Base-by-base conservation (phyloP, 2,113 vertebrate species). In the Potamarius usumacintae region DNA sequence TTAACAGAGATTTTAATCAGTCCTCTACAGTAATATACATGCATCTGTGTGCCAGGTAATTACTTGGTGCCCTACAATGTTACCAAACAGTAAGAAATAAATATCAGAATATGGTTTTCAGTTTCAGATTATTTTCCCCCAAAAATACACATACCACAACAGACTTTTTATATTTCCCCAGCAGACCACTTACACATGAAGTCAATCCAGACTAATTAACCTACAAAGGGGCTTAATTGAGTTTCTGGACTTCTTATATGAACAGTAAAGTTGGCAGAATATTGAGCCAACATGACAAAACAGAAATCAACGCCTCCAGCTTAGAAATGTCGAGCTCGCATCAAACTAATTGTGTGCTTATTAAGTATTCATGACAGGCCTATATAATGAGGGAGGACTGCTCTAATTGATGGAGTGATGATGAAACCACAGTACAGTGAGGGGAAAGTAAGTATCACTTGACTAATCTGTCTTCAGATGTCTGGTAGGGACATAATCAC, bases 201-300 rank as follows among this genome's bases (percentile, higher is more conserved):
- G 27, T 85, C 52, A 87, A 34, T 60, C 88, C 87, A 80, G 27
- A 72, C 69, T 18, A 90, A 89, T 92, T 88, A 86, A 85, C 84
- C 85, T 34, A 85, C 52, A 84, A 79, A 60, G 10, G 22, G 74
- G 12, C 25, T 80, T 34, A 80, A 80, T 83, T 72, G 17, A 82
- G 85, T 74, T 82, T 71, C 80, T 48, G 15, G 22, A 60, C 60
- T 62, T 60, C 52, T 20, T 52, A 71, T 83, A 79, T 62, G 7
- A 82, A 91, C 88, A 86, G 58, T 84, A 71, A 90, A 85, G 86
- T 77, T 71, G 83, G 58, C 83, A 50, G 84, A 62, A 30, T 69
- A 72, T 60, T 53, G 58, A 89, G 60, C 11, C 27, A 83, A 5
- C 20, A 65, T 42, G 72, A 82, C 48, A 82, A 88, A 22, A 8